These are phyloP conservation scores for Macrophya annulata DNA, from an alignment of 2,888 invertebrate species.

Conservation along the genomic window DNA sequence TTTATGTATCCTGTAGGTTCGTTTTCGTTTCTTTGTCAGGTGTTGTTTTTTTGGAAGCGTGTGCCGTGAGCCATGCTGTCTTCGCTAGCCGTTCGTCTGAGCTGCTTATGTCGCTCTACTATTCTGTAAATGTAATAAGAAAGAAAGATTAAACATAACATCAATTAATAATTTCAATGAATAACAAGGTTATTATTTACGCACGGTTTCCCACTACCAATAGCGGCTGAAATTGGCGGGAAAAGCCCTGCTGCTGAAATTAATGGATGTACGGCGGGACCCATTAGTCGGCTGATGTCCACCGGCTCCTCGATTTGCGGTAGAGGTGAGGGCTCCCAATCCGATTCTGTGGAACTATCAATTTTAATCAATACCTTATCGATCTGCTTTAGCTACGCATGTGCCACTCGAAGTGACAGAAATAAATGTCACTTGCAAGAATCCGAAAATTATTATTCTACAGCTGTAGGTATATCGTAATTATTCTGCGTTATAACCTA, in stretches of 20 bases:
- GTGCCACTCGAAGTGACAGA: conserved; percentile 13
- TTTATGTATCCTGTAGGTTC: not conserved
- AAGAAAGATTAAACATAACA: conserved; percentile 29
- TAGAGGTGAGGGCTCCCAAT: conserved; percentile 73
- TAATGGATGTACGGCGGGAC: conserved; percentile 71
- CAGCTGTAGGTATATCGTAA: not conserved
- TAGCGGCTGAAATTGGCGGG: conserved; percentile 71
- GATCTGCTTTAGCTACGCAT: conserved; percentile 41
- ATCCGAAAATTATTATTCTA: not conserved
- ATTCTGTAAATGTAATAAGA: conserved; percentile 57
- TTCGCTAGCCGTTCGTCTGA: conserved; percentile 69
- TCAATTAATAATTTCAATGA: not conserved
- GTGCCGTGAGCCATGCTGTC: conserved; percentile 63
- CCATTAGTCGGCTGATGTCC: conserved; percentile 72
- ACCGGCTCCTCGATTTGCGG: conserved; percentile 73
- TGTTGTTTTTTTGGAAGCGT: conserved; percentile 52
- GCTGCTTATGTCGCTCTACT: conserved; percentile 60
- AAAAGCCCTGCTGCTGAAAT: conserved; percentile 72
- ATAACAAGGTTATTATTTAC: conserved; percentile 29
- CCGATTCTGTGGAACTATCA: conserved; percentile 73
- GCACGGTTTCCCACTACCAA: conserved; percentile 56
- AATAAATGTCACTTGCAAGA: not conserved
- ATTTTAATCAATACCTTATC: conserved; percentile 45
- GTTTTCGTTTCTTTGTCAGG: conserved; percentile 50
- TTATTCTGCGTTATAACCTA: not conserved